These are phyloP conservation scores for Rissa tridactyla DNA, from an alignment of 2,113 vertebrate genomes.

Conservation along the genomic window DNA sequence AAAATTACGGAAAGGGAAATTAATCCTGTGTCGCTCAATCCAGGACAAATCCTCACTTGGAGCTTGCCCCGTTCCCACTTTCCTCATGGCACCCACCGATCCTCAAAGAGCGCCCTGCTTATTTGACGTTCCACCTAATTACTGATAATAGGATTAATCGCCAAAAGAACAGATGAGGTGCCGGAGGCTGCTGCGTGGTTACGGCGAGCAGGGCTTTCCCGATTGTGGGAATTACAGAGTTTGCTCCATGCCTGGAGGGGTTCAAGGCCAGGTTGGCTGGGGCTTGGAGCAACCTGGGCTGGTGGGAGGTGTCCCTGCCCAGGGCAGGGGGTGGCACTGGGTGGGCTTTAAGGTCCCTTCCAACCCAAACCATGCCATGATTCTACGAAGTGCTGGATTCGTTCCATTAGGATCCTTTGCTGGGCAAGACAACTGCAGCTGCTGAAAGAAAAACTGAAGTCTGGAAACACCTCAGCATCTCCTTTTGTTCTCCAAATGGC, in stretches of 20 bases:
- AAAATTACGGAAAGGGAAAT: not conserved
- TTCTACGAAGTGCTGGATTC: not conserved
- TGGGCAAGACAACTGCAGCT: not conserved
- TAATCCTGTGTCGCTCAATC: not conserved
- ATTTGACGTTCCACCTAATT: not conserved
- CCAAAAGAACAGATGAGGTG: fast-evolving
- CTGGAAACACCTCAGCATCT: not conserved
- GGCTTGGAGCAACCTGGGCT: not conserved
- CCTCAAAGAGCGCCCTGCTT: not conserved
- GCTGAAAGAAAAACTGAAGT: not conserved
- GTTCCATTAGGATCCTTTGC: not conserved
- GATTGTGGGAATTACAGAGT: fast-evolving
- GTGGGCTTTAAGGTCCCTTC: too few species aligned
- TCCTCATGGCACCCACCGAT: not conserved
- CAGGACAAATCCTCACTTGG: not conserved
- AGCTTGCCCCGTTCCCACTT: not conserved
- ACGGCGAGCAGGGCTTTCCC: not conserved
- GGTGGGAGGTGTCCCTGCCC: not conserved
- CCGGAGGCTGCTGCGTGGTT: not conserved
- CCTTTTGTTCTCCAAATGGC: fast-evolving
- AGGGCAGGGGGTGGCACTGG: too few species aligned
- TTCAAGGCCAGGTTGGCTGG: not conserved
- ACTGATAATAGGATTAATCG: not conserved
- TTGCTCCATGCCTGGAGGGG: not conserved
- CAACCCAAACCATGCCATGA: not conserved